Evolutionary conservation across 1,140 invertebrate species (phyloP).

Genomic region (Galendromus occidentalis): DNA sequence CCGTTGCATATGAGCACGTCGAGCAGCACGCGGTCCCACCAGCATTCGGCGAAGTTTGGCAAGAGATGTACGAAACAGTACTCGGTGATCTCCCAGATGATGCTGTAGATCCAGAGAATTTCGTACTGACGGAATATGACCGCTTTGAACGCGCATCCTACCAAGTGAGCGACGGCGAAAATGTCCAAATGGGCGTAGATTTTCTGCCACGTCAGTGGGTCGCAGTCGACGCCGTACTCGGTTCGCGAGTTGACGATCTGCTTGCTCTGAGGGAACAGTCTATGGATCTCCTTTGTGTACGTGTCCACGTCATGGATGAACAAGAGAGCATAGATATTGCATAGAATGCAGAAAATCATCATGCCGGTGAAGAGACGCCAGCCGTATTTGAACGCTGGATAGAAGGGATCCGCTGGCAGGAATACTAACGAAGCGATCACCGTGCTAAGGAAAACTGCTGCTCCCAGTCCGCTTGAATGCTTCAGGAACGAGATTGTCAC

Average conservation of each 20-base stretch:
- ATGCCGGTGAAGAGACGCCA: background rate
- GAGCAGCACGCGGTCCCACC: conserved; percentile 93
- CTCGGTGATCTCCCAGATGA: conserved; percentile 98
- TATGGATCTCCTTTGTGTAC: background rate
- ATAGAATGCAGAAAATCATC: conserved; percentile 1
- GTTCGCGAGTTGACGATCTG: conserved; percentile 60
- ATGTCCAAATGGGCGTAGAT: conserved; percentile 84
- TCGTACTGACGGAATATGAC: conserved; percentile 86
- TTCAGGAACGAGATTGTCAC: conserved; percentile 3
- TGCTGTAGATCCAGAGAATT: conserved; percentile 88
- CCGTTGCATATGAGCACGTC: conserved; percentile 94
- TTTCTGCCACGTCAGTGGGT: conserved; percentile 61
- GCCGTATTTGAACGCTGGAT: background rate
- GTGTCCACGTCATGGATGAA: conserved; percentile 5
- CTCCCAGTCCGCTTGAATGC: background rate
- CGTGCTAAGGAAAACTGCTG: background rate
- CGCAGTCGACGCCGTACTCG: conserved; percentile 97
- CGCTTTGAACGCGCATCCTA: conserved; percentile 93
- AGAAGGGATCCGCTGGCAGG: conserved; percentile 5
- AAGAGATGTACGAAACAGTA: conserved; percentile 92
- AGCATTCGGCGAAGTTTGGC: conserved; percentile 95
- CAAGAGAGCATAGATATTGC: background rate
- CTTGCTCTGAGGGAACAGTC: conserved; percentile 8
- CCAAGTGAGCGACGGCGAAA: conserved; percentile 89
- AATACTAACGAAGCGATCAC: background rate